These are phyloP conservation scores for Melolontha melolontha DNA, from an alignment of 2,888 invertebrate genomes.

Conservation along the genomic window DNA sequence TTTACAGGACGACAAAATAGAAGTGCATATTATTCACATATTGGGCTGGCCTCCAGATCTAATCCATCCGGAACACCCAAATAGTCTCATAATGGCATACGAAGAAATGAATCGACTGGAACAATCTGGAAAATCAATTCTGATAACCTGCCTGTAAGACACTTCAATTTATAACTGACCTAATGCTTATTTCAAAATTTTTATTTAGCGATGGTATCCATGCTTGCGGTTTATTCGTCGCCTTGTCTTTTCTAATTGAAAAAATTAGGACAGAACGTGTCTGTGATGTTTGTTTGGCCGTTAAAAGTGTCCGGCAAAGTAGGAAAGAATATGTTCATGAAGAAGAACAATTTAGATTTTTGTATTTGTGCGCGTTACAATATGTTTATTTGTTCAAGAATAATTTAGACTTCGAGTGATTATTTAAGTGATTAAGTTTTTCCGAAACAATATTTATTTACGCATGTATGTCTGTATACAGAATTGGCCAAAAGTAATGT, in stretches of 20 bases:
- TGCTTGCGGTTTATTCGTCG: constrained; percentile 65
- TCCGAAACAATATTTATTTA: no score
- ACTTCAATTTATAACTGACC: neutral
- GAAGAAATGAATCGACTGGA: constrained; percentile 58
- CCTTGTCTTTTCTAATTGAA: constrained; percentile 65
- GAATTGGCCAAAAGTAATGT: no score
- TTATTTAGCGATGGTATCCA: constrained; percentile 65
- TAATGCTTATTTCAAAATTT: constrained; percentile 14
- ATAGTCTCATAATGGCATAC: constrained; percentile 60
- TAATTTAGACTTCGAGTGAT: constrained; percentile 26
- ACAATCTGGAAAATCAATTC: constrained; percentile 56
- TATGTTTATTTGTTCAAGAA: constrained; percentile 30
- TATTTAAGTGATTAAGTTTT: neutral
- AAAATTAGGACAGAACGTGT: constrained; percentile 67
- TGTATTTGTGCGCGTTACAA: constrained; percentile 24
- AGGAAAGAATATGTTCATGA: constrained; percentile 62
- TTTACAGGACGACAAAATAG: constrained; percentile 1
- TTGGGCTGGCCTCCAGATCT: constrained; percentile 58
- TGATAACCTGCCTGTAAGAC: constrained; percentile 64
- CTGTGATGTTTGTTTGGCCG: constrained; percentile 67
- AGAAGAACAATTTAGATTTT: constrained; percentile 49
- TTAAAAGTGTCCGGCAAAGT: constrained; percentile 64
- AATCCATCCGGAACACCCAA: constrained; percentile 52
- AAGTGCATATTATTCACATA: constrained; percentile 40
- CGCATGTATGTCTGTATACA: no score